Base-by-base conservation (phyloP, 1,140 invertebrate species). In the Lordiphosa mommai region DNA sequence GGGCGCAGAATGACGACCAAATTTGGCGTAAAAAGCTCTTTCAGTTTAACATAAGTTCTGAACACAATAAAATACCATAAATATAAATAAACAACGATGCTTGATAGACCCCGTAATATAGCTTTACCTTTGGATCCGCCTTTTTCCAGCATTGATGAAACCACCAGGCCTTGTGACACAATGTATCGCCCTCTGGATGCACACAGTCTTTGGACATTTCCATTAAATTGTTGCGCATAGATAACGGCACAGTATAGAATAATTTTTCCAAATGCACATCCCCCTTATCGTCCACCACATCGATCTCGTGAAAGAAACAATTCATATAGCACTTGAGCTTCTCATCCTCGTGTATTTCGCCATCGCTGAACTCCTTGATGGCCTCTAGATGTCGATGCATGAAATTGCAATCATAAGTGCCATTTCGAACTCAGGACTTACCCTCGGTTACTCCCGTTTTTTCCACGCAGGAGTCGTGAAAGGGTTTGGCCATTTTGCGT, bases 121-220 rank as follows among this genome's bases (percentile, higher is more conserved):
- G 2, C 6, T 12, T 44, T 27, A 71, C 79, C 63, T 69, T 71
- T 33, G 88, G 88, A 77, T 89, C 88, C 13, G 88, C 86, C 38
- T 88, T 88, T 30, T 89, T 89, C 88, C 88, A 89, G 58, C 88
- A 89, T 36, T 88, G 79, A 46, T 89, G 77, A 55, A 89, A 88
- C 88, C 88, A 89, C 82, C 88, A 89, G 17, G 88, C 88, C 52
- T 88, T 87, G 41, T 89, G 72, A 40, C 88, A 89, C 8, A 89
- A 23, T 0, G 61, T 84, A 43, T 89, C 87, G 27, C 85, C 87
- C 43, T 77, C 64, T 4, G 87, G 85, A 51, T 87, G 72, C 8
- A 74, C 13, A 16, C 87, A 88, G 2, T 55, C 50, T 46, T 82
- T 51, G 3, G 82, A 69, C 77, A 88, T 88, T 32, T 61, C 56